Percentiles rank a stretch among this genome's conserved stretches.
These are phyloP conservation scores for Drosophila persimilis DNA, from an alignment of 1,140 invertebrate species.

Conservation along the genomic window DNA sequence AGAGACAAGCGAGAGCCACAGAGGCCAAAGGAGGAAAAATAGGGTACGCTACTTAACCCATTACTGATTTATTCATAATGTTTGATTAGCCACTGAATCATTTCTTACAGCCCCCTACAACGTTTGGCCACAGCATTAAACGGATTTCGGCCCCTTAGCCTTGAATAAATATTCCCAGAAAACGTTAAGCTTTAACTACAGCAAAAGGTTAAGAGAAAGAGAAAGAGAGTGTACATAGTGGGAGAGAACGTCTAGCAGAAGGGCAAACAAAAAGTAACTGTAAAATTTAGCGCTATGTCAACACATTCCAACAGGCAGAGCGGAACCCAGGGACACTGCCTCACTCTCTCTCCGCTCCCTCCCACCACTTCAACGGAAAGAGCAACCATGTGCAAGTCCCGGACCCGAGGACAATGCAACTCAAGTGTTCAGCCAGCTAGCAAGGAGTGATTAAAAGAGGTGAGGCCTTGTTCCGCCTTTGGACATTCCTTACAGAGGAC, in stretches of 20 bases:
- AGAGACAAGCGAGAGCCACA: too few species aligned
- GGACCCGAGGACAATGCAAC: conserved; percentile 52
- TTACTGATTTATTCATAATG: conserved; percentile 51
- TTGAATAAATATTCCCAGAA: conserved; percentile 45
- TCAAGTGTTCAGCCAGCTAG: conserved; percentile 36
- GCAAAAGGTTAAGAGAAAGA: conserved; percentile 11
- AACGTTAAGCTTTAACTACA: conserved; percentile 64
- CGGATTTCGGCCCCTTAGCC: conserved; percentile 39
- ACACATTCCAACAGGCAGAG: conserved; percentile 57
- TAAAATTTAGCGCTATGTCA: conserved; percentile 78
- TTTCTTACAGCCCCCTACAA: conserved; percentile 58
- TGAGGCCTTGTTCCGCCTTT: not conserved
- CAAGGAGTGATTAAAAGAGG: not conserved
- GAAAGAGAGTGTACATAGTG: not conserved
- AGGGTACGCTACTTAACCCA: not conserved
- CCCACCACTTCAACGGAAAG: conserved; percentile 17
- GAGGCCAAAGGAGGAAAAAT: too few species aligned
- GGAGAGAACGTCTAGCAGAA: conserved; percentile 51
- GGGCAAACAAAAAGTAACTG: conserved; percentile 71
- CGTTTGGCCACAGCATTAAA: conserved; percentile 36
- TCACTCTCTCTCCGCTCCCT: not conserved
- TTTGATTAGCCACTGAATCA: conserved; percentile 57
- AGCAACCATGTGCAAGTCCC: conserved; percentile 14
- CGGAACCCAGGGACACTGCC: conserved; percentile 3
- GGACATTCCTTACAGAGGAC: too few species aligned